Base-by-base conservation (phyloP, 2,797 vertebrate genomes). In the Darevskia mixta region DNA sequence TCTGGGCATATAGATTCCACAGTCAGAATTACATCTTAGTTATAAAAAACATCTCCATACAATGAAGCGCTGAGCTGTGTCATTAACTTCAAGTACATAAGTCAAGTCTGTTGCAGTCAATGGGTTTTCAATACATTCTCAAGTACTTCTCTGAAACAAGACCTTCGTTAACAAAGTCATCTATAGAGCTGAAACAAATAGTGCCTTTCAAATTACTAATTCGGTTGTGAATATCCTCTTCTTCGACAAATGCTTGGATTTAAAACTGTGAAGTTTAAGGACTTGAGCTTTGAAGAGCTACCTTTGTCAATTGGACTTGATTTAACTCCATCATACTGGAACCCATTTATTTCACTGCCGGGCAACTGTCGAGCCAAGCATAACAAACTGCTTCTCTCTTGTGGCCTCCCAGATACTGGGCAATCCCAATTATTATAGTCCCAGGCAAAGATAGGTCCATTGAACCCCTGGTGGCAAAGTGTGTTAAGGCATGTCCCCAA, bases 81-180 rank as follows among this genome's bases (percentile, higher is more conserved):
- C 61, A 84, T 83, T 88, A 88, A 58, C 76, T 85, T 88, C 77
- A 88, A 88, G 77, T 85, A 66, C 49, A 25, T 79, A 80, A 80
- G 25, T 85, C 87, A 80, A 81, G 83, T 80, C 71, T 81, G 75
- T 85, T 38, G 77, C 69, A 80, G 69, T 85, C 83, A 88, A 80
- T 79, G 76, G 38, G 67, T 88, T 88, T 80, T 88, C 87, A 88
- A 88, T 2, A 85, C 2, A 35, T 83, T 69, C n/a, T 85, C 64
- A 79, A 93, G 76, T 61, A 75, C 71, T 88, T 83, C 87, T 82
- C 67, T 90, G 87, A 92, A 82, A 72, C 79, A 89, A 43, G 75
- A 32, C n/a, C 67, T 9, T 38, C 45, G 77, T 88, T 88, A 88
- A 75, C n/a, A 55, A 85, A 80, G 71, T 73, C 41, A 35, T 85